These are phyloP conservation scores for Sardina pilchardus DNA, from an alignment of 2,113 vertebrate species.

Conservation along the genomic window DNA sequence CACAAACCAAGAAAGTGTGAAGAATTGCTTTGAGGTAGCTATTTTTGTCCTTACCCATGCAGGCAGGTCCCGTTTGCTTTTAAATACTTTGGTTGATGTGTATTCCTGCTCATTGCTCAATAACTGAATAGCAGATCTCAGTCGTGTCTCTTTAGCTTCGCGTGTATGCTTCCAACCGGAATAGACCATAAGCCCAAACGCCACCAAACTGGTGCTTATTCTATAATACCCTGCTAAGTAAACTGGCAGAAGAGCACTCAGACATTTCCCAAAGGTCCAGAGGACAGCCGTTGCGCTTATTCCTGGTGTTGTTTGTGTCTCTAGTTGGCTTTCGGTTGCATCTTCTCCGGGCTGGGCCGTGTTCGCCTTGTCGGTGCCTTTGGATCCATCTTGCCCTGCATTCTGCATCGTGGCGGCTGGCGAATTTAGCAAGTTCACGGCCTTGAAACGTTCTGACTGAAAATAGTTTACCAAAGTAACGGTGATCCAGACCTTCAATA, in stretches of 20 bases:
- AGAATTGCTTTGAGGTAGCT: neutral
- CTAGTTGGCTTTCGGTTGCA: neutral
- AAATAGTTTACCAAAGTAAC: neutral
- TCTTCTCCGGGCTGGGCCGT: conserved; percentile 30
- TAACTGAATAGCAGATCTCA: conserved; percentile 73
- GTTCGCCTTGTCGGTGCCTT: conserved; percentile 37
- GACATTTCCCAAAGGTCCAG: conserved; percentile 80
- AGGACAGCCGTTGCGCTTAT: conserved; percentile 71
- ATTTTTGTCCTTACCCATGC: conserved; percentile 75
- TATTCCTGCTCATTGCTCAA: conserved; percentile 72
- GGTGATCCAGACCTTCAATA: neutral
- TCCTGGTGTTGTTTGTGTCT: conserved; percentile 37
- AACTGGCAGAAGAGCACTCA: conserved; percentile 81
- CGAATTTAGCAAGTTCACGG: neutral
- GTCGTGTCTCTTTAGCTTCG: conserved; percentile 75
- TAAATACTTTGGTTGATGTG: conserved; percentile 59
- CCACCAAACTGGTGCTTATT: conserved; percentile 80
- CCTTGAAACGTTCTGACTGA: neutral
- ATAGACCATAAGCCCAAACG: conserved; percentile 83
- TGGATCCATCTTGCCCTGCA: conserved; percentile 8
- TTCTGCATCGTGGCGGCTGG: conserved; percentile 17
- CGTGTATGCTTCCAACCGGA: conserved; percentile 84
- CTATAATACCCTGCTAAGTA: conserved; percentile 85
- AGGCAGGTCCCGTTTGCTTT: conserved; percentile 76
- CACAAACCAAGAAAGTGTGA: neutral